phyloP scores from a whole-genome alignment of 2,113 vertebrate species.

The Mastomys natalensis region DNA sequence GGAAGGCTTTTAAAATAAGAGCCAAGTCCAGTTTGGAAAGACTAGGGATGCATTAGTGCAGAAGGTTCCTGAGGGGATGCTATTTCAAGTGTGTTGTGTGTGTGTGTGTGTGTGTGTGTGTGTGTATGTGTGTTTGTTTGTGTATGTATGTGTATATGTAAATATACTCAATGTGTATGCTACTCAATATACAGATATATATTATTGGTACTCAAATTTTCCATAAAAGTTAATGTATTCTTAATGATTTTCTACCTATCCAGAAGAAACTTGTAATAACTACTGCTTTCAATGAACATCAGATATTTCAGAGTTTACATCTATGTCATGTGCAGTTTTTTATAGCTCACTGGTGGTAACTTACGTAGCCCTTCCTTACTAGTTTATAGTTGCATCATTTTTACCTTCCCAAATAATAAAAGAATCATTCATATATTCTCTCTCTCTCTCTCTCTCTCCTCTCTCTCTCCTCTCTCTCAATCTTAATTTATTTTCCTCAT shows the following conservation, averaged over 20 bases:
- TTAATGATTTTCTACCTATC: constrained; percentile 1
- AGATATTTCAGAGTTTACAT: background rate
- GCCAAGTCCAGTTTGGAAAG: background rate
- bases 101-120: no score
- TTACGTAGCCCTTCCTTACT: background rate
- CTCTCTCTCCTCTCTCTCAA: no score
- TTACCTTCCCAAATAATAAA: background rate
- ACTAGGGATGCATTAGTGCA: background rate
- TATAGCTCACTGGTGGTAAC: background rate
- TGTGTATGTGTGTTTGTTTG: no score
- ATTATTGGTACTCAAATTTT: background rate
- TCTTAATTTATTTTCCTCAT: background rate
- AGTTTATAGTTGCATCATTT: background rate
- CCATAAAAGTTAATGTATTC: background rate
- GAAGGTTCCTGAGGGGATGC: background rate
- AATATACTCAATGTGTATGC: no score
- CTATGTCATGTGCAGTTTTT: background rate
- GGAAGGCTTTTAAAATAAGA: constrained; percentile 24
- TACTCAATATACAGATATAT: background rate
- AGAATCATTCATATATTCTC: background rate
- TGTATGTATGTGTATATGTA: no score
- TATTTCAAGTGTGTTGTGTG: background rate
- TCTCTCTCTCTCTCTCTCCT: background rate
- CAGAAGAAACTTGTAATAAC: constrained; percentile 12
- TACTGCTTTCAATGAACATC: background rate